Base-by-base conservation (phyloP, 2,113 vertebrate genomes). In the Macquaria australasica region DNA sequence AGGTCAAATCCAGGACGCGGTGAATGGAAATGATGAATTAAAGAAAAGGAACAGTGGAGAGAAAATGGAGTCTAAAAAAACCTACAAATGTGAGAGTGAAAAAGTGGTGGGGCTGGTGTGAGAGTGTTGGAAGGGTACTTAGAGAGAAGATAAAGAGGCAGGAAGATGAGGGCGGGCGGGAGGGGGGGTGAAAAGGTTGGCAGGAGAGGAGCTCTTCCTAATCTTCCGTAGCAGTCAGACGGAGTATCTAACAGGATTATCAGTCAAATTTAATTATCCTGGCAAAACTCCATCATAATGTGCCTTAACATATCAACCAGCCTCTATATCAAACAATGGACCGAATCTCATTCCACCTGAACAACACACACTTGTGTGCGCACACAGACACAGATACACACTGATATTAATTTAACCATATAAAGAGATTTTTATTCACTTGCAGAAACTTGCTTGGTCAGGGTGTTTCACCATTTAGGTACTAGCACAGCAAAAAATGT, bases 231-330 rank as follows among this genome's bases (percentile, higher is more conserved):
- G 80, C 90, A 91, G 85, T 92, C 91, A 87, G 88, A 92, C 84
- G 84, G 87, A 92, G 90, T 88, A 89, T 92, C 89, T 92, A 91
- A 92, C 92, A 91, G 92, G 92, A 94, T 95, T 93, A 95, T 90
- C 91, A 81, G 89, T 92, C 89, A 95, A 93, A 95, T 95, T 85
- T 90, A 94, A 94, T 94, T 91, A 95, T 87, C 82, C 70, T 63
- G 28, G 83, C 89, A 85, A 90, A 87, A 77, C 85, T 92, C 92
- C 86, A 88, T 93, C 88, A 91, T 88, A 82, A 95, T 92, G 87
- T 90, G 77, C 83, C 89, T 91, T 91, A 88, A 86, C 86, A 23
- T 79, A 84, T 90, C 84, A 88, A 80, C 75, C 86, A 79, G 78
- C 81, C 76, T 62, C 85, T 82, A 68, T 83, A 82, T 93, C 91